Base-by-base conservation (phyloP, 1,140 invertebrate species). In the Drosophila burlai region DNA sequence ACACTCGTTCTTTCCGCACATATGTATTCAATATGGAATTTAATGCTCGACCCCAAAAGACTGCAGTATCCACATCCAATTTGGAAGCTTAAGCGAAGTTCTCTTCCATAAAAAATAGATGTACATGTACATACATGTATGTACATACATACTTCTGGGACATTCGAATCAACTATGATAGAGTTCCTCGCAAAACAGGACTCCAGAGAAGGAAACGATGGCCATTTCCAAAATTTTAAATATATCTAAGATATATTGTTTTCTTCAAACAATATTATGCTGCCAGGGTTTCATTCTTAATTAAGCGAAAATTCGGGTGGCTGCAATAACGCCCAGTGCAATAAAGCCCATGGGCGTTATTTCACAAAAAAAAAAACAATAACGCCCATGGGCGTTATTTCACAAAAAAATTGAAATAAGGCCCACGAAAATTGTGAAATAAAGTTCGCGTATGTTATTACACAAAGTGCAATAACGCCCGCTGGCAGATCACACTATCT, bases 1-100 rank as follows among this genome's bases (percentile, higher is more conserved):
- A 26, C 21, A 5, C 47, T 13, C 26, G 34, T 55, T 52, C 50
- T 60, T 74, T 71, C 72, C 63, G 72, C 78, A 66, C 78, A 81
- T 76, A n/a, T n/a, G n/a, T n/a, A 71, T 81, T 76, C 57, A 76
- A 81, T 81, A 72, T 81, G 65, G 36, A 71, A 47, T 69, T 81
- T 71, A 75, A 72, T 71, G 60, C 59, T 62, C 29, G 40, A 26
- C 38, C 57, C 57, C 45, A 58, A 76, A 55, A 52, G 65, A 29
- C 46, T 62, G 21, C 58, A 50, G 57, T 18, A 31, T 31, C 9
- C 45, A 65, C 36, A 52, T 64, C 43, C 46, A 76, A 74, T 65
- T 42, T 42, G 34, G 18, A 24, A 31, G 18, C 34, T 63, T 36
- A 63, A 67, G 58, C 31, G 42, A 24, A 38, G 42, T 18, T 47